These are phyloP conservation scores for Aplochiton taeniatus DNA, from an alignment of 2,797 vertebrate species.

Conservation along the genomic window DNA sequence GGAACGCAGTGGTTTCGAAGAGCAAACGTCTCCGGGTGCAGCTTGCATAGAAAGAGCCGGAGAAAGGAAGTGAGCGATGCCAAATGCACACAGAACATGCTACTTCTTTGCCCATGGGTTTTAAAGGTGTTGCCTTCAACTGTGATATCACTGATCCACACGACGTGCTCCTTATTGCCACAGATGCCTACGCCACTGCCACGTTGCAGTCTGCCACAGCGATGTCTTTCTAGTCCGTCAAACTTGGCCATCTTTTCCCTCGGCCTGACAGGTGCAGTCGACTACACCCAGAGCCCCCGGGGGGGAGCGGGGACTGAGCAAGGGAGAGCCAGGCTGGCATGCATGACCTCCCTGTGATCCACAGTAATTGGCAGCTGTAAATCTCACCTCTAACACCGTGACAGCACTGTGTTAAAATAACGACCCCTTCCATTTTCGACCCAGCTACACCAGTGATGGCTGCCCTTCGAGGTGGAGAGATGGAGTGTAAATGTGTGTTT, in stretches of 20 bases:
- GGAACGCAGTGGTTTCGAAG: too few species aligned
- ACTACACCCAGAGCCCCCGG: slow-evolving; percentile 29
- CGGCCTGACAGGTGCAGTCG: slow-evolving; percentile 33
- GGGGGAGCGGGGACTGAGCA: slow-evolving; percentile 37
- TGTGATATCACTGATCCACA: too few species aligned
- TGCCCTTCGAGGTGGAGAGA: neutral
- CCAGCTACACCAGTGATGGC: neutral
- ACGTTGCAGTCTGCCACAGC: slow-evolving; percentile 10
- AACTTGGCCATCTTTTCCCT: slow-evolving; percentile 12
- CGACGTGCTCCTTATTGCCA: neutral
- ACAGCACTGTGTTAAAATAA: neutral
- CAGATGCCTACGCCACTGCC: slow-evolving; percentile 14
- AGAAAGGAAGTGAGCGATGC: too few species aligned
- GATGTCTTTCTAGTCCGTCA: slow-evolving; percentile 9
- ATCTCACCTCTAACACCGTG: slow-evolving; percentile 40
- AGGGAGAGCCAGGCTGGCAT: slow-evolving; percentile 30
- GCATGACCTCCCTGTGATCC: slow-evolving; percentile 47
- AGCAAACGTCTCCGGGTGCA: too few species aligned
- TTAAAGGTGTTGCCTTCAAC: too few species aligned
- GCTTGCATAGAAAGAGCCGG: too few species aligned
- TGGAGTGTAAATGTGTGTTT: neutral
- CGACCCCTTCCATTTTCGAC: neutral
- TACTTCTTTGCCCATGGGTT: too few species aligned
- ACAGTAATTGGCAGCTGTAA: slow-evolving; percentile 57
- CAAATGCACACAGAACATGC: too few species aligned